phyloP scores from a whole-genome alignment of 2,888 invertebrate species.

The Dicyrtomina minuta region DNA sequence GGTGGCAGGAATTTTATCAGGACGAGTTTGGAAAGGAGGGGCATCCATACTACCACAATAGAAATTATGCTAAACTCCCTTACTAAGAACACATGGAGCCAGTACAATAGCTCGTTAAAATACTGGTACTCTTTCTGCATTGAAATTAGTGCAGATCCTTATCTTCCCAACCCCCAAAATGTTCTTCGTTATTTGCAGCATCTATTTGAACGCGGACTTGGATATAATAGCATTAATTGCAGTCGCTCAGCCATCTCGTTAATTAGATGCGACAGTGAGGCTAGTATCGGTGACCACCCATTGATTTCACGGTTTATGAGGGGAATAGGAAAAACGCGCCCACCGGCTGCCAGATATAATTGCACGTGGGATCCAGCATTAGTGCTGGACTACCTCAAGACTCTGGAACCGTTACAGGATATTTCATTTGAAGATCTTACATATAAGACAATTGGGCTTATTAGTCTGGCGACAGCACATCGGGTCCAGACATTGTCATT shows the following conservation, averaged over 20 bases:
- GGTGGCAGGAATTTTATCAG: no score
- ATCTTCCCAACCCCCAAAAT: no score
- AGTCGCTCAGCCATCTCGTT: slow-evolving; percentile 35
- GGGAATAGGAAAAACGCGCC: no score
- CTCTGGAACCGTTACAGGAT: neutral
- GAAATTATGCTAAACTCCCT: no score
- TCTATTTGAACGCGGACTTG: slow-evolving; percentile 13
- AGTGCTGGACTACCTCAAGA: slow-evolving; percentile 20
- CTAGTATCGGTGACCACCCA: slow-evolving; percentile 23
- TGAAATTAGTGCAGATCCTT: no score
- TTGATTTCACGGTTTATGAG: slow-evolving; percentile 32
- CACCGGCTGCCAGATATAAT: slow-evolving; percentile 28
- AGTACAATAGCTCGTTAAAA: no score
- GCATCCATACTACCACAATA: no score
- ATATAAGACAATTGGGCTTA: slow-evolving; percentile 27
- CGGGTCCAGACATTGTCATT: slow-evolving; percentile 28
- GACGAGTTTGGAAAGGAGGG: no score
- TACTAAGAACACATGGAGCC: no score
- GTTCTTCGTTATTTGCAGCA: no score
- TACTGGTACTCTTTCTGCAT: no score
- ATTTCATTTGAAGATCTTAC: slow-evolving; percentile 17
- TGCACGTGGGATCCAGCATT: slow-evolving; percentile 25
- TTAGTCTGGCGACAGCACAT: no score
- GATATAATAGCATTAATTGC: slow-evolving; percentile 34
- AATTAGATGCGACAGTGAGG: neutral